Conservation (phyloP, 1,140 invertebrate species). For the Eurosta solidaginis region DNA sequence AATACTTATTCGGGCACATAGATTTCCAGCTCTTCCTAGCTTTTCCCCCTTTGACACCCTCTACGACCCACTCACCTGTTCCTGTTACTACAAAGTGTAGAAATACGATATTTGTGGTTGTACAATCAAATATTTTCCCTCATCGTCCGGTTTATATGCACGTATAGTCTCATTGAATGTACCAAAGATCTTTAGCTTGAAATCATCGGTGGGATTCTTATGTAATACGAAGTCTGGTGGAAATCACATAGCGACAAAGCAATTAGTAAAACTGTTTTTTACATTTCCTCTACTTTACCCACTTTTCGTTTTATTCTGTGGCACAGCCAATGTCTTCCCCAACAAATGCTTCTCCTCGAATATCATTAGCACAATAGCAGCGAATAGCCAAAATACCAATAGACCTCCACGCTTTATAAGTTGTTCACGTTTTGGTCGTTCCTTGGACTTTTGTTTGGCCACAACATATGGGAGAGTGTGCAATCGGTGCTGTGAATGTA, state of each 20-base stretch:
- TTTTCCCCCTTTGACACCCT: too few relatives aligned
- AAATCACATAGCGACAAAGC: background rate
- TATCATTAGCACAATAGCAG: constrained; percentile 47
- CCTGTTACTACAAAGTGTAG: background rate
- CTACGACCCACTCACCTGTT: constrained; percentile 5
- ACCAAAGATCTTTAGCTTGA: constrained; percentile 46
- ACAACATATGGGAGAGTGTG: constrained; percentile 51
- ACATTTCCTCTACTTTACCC: background rate
- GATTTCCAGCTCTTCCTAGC: too few relatives aligned
- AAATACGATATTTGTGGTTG: constrained; percentile 49
- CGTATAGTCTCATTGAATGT: constrained; percentile 41
- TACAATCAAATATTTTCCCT: constrained; percentile 41
- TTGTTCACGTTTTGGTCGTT: constrained; percentile 44
- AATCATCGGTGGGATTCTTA: constrained; percentile 51
- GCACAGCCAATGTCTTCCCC: constrained; percentile 51
- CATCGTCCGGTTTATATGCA: constrained; percentile 26
- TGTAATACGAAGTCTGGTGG: constrained; percentile 44
- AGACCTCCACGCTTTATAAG: constrained; percentile 44
- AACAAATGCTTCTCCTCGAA: constrained; percentile 54
- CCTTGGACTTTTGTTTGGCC: constrained; percentile 49
- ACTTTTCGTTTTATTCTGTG: constrained; percentile 48
- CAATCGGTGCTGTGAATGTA: constrained; percentile 41
- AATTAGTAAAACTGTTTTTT: background rate
- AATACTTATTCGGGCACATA: too few relatives aligned
- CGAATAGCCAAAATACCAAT: constrained; percentile 47